A percentile compares a stretch with the other conserved stretches of the same genome.
These are phyloP conservation scores for Lagocephalus sceleratus DNA, from an alignment of 2,797 vertebrate genomes.

Conservation along the genomic window DNA sequence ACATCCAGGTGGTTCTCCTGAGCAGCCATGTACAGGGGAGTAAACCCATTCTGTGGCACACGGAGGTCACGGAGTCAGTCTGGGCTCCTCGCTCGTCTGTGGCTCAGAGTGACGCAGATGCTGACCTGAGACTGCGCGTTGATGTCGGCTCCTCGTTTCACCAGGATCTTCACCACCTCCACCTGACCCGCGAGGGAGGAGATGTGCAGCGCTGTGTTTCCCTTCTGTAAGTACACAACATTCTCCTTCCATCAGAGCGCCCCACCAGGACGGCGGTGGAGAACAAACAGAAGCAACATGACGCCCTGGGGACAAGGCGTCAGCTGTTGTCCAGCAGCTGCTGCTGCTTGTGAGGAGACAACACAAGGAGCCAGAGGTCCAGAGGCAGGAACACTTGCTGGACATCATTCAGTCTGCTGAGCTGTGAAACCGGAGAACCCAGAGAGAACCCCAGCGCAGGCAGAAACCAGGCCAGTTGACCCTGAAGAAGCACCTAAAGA, in stretches of 20 bases:
- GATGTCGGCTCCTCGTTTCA: constrained; percentile 93
- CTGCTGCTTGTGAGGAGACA: too few species aligned
- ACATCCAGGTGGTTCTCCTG: constrained; percentile 98
- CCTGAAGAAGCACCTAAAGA: too few species aligned
- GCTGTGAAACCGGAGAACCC: too few species aligned
- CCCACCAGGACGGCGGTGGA: not conserved
- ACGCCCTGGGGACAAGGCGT: too few species aligned
- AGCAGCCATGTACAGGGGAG: constrained; percentile 96
- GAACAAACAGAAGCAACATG: too few species aligned
- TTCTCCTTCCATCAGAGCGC: not conserved
- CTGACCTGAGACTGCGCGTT: constrained; percentile 95
- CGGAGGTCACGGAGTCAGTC: not conserved
- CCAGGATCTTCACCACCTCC: constrained; percentile 91
- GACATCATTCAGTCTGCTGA: too few species aligned
- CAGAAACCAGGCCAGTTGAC: too few species aligned
- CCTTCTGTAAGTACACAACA: constrained; percentile 80
- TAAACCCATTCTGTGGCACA: constrained; percentile 92
- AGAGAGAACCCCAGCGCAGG: too few species aligned
- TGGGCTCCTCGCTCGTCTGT: too few species aligned
- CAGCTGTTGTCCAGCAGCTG: too few species aligned
- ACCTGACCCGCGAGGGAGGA: constrained; percentile 92
- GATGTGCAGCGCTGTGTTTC: constrained; percentile 97
- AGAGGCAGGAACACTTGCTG: too few species aligned
- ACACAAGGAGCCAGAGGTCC: too few species aligned
- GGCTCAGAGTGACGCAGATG: not conserved